These are phyloP conservation scores for Aphidius ervi DNA, from an alignment of 1,140 invertebrate genomes.

Conservation along the genomic window DNA sequence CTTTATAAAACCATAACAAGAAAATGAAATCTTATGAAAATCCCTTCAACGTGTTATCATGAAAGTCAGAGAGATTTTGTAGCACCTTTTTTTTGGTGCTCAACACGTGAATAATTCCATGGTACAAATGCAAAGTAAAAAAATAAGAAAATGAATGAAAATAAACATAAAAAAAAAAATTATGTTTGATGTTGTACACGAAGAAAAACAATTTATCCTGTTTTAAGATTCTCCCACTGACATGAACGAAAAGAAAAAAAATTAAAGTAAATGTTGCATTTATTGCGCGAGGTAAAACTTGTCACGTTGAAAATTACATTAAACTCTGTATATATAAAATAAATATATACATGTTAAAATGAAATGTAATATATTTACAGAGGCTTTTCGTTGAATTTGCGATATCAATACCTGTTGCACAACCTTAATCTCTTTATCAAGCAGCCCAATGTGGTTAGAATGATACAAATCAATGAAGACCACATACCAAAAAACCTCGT, in stretches of 20 bases:
- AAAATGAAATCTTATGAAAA: no score
- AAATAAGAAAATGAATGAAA: neutral
- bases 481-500: neutral
- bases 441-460: constrained; percentile 15
- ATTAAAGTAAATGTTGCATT: constrained; percentile 16
- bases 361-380: constrained; percentile 5
- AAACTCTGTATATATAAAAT: no score
- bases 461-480: constrained; percentile 14
- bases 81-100: neutral
- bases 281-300: constrained; percentile 26
- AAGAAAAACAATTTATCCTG: constrained; percentile 27
- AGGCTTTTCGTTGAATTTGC: constrained; percentile 18
- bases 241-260: constrained; percentile 1
- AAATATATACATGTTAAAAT: neutral
- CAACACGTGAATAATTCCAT: neutral
- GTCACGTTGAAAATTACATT: constrained; percentile 28
- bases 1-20: no score
- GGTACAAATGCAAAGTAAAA: neutral
- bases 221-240: constrained; percentile 11
- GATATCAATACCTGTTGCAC: constrained; percentile 31
- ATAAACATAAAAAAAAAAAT: neutral
- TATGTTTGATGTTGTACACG: constrained; percentile 5
- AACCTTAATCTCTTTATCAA: constrained; percentile 31
- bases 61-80: constrained; percentile 4
- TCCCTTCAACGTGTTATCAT: neutral